Evolutionary conservation across 2,113 vertebrate genomes (phyloP).

Genomic region (Hemiprocne comata): DNA sequence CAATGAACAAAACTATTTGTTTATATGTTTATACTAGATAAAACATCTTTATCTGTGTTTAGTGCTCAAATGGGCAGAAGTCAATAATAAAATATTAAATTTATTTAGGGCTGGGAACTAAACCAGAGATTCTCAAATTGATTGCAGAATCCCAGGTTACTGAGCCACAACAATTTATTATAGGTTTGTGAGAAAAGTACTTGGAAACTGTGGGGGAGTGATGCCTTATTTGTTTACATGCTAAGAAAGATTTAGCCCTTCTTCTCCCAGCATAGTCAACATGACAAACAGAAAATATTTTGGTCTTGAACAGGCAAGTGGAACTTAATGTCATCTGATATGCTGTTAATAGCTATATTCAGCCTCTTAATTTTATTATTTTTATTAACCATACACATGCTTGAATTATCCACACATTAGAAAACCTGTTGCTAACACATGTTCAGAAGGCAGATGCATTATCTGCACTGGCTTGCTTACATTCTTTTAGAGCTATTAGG

Average conservation of each 20-base stretch:
- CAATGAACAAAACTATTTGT: background rate
- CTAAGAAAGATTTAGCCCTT: background rate
- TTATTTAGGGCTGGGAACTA: background rate
- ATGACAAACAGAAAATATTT: background rate
- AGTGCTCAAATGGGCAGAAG: background rate
- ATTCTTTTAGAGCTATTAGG: conserved; percentile 7
- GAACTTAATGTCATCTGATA: background rate
- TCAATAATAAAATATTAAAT: background rate
- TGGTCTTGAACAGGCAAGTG: background rate
- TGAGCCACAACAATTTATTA: background rate
- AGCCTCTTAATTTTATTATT: background rate
- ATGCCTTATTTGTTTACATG: background rate
- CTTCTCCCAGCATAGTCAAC: background rate
- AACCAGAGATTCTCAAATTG: background rate
- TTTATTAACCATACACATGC: background rate
- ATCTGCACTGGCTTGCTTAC: background rate
- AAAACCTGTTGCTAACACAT: background rate
- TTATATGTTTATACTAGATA: background rate
- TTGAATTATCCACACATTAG: background rate
- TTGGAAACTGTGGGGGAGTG: background rate
- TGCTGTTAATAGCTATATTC: background rate
- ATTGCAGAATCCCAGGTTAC: background rate
- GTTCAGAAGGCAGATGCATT: conserved; percentile 12
- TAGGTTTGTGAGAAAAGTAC: background rate
- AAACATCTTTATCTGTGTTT: background rate